Base-by-base conservation (phyloP, 2,797 vertebrate genomes). In the Pipistrellus pipistrellus region DNA sequence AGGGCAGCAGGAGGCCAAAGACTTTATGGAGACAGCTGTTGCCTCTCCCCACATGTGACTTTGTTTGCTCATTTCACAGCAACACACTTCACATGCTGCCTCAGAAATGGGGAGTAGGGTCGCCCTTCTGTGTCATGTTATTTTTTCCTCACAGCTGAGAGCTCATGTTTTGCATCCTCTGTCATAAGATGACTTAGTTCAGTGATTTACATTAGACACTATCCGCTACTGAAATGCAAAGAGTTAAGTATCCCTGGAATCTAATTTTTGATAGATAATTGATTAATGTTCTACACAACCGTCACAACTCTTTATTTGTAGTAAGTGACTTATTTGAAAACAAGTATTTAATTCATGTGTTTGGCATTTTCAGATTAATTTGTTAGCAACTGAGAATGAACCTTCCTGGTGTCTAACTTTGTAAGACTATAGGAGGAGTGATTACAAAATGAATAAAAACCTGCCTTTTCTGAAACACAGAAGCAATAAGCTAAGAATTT, bases 301-400 rank as follows among this genome's bases (percentile, higher is more conserved):
- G 96, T 97, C 97, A 94, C 55, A 97, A 94, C 93, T 97, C 91
- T 97, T 97, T 90, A 95, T 85, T 97, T 97, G 96, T 96, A 97
- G 86, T 72, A 68, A 96, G 94, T 96, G 92, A 97, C 83, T 98
- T 89, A 96, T 64, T 41, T 96, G 94, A 95, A 51, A 17, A 94
- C 88, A 97, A 97, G 69, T 30, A 96, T 97, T 81, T 97, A 96
- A 93, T 73, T 92, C 95, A 83, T 7, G 87, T 90, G 83, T 97
- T 96, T 95, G 94, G 55, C 88, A 89, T 97, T 97, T 98, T 97
- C 85, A 97, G 82, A 97, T 94, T 69, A 97, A 97, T 97, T 97
- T 97, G 69, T 77, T 62, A 96, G 73, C 95, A 96, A 68, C 82
- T 98, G 73, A 97, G 82, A 75, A 80, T 94, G 96, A 97, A 93